These are phyloP conservation scores for Sterna hirundo DNA, from an alignment of 2,113 vertebrate species.

Conservation along the genomic window DNA sequence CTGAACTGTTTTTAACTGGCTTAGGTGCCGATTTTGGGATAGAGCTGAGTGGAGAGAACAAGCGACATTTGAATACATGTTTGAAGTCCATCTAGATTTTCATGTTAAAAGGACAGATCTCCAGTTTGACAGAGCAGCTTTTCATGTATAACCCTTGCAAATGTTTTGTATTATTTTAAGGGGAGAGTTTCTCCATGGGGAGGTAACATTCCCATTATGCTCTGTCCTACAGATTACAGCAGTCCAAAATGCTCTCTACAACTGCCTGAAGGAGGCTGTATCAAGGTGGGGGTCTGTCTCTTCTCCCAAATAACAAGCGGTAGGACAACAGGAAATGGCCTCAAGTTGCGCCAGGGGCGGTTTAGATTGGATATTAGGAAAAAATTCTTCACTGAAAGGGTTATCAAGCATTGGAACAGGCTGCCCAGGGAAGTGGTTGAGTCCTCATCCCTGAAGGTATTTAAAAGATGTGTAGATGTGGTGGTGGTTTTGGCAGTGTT, in stretches of 20 bases:
- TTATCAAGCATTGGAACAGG: background rate
- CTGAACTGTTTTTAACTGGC: background rate
- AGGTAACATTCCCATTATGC: background rate
- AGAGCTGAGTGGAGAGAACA: background rate
- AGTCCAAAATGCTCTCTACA: background rate
- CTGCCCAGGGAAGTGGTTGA: background rate
- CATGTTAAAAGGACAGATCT: background rate
- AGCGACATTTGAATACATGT: background rate
- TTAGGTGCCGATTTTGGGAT: background rate
- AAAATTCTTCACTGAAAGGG: background rate
- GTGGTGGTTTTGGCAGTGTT: background rate
- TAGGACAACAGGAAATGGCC: background rate
- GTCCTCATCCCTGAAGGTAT: background rate
- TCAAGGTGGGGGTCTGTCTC: background rate
- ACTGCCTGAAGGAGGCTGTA: background rate
- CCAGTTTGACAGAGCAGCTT: background rate
- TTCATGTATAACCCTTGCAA: background rate
- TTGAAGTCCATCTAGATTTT: background rate
- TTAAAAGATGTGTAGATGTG: background rate
- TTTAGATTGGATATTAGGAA: background rate
- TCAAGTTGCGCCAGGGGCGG: background rate
- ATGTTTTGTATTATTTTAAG: background rate
- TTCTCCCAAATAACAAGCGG: background rate
- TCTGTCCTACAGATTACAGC: background rate
- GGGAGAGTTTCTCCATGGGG: background rate